Percentiles rank a stretch among this genome's conserved stretches.
These are phyloP conservation scores for Palythoa grandiflora DNA, from an alignment of 92 coral and sea anemone species.

Conservation along the genomic window DNA sequence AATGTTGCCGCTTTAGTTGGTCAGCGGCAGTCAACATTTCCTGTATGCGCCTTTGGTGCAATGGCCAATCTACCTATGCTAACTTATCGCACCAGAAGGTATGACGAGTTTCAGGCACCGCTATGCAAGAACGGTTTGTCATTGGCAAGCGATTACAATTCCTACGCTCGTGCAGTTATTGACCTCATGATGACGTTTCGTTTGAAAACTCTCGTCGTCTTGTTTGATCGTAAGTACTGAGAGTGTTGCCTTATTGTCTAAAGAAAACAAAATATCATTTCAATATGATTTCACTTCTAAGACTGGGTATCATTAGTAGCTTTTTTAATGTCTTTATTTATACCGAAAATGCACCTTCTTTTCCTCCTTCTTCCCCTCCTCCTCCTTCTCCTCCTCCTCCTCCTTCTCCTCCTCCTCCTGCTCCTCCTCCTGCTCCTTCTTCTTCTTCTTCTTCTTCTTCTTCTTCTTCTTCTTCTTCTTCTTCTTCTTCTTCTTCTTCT, in stretches of 20 bases:
- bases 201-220: not conserved
- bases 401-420: too few relatives aligned
- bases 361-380: too few relatives aligned
- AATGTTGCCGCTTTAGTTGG: slow-evolving; percentile 16
- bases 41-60: slow-evolving; percentile 13
- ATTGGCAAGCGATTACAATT: not conserved
- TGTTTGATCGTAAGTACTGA: slow-evolving; percentile 30
- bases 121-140: slow-evolving; percentile 17
- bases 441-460: too few relatives aligned
- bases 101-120: not conserved
- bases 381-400: too few relatives aligned
- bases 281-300: too few relatives aligned
- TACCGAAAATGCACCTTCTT: too few relatives aligned
- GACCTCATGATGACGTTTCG: slow-evolving; percentile 11
- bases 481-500: too few relatives aligned
- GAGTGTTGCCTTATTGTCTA: not conserved
- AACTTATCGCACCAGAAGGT: slow-evolving; percentile 2
- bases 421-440: too few relatives aligned
- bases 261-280: too few relatives aligned
- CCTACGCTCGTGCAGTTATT: slow-evolving; percentile 7
- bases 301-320: too few relatives aligned
- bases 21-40: not conserved
- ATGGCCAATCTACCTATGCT: slow-evolving; percentile 10
- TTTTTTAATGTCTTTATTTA: too few relatives aligned
- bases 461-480: not conserved